Conservation (phyloP, 2,113 vertebrate species). For the Triplophysa tibetana region DNA sequence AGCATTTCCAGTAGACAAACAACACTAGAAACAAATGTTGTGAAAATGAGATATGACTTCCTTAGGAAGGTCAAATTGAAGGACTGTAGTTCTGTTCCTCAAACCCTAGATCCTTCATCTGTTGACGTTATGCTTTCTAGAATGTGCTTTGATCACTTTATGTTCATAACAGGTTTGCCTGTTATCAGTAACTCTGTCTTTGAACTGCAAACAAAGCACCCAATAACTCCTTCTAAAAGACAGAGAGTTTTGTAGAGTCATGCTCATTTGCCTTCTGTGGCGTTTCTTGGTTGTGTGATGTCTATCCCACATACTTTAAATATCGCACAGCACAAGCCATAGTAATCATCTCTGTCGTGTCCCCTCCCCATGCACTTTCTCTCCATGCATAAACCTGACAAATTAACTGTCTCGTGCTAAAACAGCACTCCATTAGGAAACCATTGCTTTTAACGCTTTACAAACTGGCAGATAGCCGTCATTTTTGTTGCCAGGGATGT, state of each 20-base stretch:
- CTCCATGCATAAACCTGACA: constrained; percentile 16
- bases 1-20: too few relatives aligned
- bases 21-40: too few relatives aligned
- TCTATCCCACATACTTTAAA: constrained; percentile 18
- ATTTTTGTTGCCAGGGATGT: background rate
- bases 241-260: background rate
- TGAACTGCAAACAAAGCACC: background rate
- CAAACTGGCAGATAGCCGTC: background rate
- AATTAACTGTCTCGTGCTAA: background rate
- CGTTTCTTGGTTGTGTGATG: background rate
- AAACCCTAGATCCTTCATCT: background rate
- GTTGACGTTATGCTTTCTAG: background rate
- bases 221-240: background rate
- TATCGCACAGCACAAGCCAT: background rate
- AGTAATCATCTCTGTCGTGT: constrained; percentile 1
- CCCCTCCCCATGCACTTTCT: constrained; percentile 1
- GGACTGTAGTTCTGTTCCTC: too few relatives aligned
- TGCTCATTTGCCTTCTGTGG: constrained; percentile 7
- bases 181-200: background rate
- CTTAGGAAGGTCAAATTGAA: too few relatives aligned
- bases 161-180: background rate
- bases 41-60: too few relatives aligned
- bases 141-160: background rate
- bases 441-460: constrained; percentile 28
- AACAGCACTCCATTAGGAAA: constrained; percentile 27